Evolutionary conservation across 2,113 vertebrate species (phyloP), one percentile per base, ranked within the genome.

Genomic region (Cinclus cinclus): DNA sequence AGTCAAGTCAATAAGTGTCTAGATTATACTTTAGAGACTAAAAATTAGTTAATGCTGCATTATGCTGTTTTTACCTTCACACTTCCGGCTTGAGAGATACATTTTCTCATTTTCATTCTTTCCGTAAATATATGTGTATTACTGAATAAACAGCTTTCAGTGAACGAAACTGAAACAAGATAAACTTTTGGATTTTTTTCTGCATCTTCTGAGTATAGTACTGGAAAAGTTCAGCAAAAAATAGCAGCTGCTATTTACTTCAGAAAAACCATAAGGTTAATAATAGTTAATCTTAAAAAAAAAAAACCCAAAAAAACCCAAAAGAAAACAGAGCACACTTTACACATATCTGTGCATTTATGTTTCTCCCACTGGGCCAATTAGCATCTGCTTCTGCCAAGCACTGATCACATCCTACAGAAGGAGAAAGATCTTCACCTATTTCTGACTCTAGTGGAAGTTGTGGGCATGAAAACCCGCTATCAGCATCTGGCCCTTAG

Each of bases 331-430:
- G 24, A 71, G 47, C 41, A 44, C 39, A 58, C 30, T 81, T 89
- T 37, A 49, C 18, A 87, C 24, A 9, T 81, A 74, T 78, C 37
- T 62, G 13, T 71, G 69, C 60, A 53, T 70, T 92, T 92, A 37
- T n/a, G 16, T 75, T 94, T 83, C 52, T 92, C 92, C 69, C 73
- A 39, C 4, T 50, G 62, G 80, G 41, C 49, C 83, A 93, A 27
- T 95, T 94, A 89, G 18, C 69, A 37, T 92, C 58, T 87, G 71
- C 37, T 87, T 92, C 88, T 93, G 73, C 60, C 44, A 70, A 88
- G n/a, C 31, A 37, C 60, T 64, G 83, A 89, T 90, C 64, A 18
- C 86, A 86, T 81, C 41, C 86, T 60, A 49, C 2, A 0, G 42
- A 71, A 70, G 33, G 24, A 75, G 53, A 64, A 65, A 35, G 27